Evolutionary conservation across 2,888 invertebrate genomes (phyloP).

Genomic region (Ecdyonurus torrentis): DNA sequence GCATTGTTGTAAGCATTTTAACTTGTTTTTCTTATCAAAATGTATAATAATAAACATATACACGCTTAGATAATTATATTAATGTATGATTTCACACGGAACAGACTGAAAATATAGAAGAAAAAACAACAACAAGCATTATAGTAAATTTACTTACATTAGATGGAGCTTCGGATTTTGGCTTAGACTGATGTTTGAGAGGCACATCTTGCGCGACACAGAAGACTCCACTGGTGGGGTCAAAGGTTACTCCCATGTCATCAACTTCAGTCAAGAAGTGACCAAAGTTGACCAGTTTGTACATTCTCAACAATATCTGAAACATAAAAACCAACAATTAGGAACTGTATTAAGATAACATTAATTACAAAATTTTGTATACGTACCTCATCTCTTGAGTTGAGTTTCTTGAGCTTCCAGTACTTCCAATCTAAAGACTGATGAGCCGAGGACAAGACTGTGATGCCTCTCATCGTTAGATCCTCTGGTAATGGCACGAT

Average conservation of each 20-base stretch:
- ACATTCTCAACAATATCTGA: slow-evolving; percentile 48
- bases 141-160: no score
- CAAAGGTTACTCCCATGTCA: slow-evolving; percentile 48
- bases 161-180: neutral
- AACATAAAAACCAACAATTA: slow-evolving; percentile 8
- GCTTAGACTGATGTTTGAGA: neutral
- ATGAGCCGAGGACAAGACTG: slow-evolving; percentile 48
- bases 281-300: slow-evolving; percentile 67
- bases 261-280: slow-evolving; percentile 43
- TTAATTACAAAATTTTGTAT: neutral
- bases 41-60: no score
- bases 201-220: slow-evolving; percentile 11
- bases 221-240: slow-evolving; percentile 29
- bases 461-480: slow-evolving; percentile 49
- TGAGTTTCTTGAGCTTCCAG: slow-evolving; percentile 34
- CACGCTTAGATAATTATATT: no score
- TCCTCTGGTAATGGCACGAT: slow-evolving; percentile 60
- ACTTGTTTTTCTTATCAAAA: no score
- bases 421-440: slow-evolving; percentile 53
- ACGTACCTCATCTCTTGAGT: slow-evolving; percentile 40
- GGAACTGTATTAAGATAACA: neutral
- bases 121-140: no score
- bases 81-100: no score
- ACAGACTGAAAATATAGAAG: no score
- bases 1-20: no score